Conservation (phyloP, 2,888 invertebrate species). For the Caprella mutica region DNA sequence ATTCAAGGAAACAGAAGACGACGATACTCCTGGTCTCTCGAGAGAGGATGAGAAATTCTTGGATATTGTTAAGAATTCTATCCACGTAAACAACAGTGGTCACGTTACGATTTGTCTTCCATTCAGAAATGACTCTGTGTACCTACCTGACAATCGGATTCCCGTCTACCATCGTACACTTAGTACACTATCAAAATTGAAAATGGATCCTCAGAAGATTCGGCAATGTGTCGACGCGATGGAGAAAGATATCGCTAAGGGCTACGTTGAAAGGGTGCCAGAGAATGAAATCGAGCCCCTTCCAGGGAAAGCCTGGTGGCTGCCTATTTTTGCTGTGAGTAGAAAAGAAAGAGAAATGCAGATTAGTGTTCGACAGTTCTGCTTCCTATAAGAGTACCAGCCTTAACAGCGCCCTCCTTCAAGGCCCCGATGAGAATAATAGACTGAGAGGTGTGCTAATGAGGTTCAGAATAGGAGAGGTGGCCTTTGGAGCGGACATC, state of each 20-base stretch:
- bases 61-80: neutral
- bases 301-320: too few relatives aligned
- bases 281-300: neutral
- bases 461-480: neutral
- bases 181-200: neutral
- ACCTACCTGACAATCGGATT: neutral
- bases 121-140: neutral
- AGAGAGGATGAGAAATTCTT: neutral
- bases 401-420: neutral
- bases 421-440: slow-evolving; percentile 7
- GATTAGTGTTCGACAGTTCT: slow-evolving; percentile 1
- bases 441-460: neutral
- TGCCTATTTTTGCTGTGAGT: neutral
- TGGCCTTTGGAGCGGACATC: neutral
- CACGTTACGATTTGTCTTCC: neutral
- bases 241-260: neutral
- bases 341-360: neutral
- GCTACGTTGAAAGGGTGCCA: neutral
- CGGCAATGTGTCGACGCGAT: neutral
- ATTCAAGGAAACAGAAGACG: neutral
- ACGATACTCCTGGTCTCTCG: neutral
- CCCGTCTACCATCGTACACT: neutral
- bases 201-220: neutral
- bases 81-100: neutral
- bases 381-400: neutral